These are phyloP conservation scores for Ailurus styani DNA, from an alignment of 2,113 vertebrate species.

Conservation along the genomic window DNA sequence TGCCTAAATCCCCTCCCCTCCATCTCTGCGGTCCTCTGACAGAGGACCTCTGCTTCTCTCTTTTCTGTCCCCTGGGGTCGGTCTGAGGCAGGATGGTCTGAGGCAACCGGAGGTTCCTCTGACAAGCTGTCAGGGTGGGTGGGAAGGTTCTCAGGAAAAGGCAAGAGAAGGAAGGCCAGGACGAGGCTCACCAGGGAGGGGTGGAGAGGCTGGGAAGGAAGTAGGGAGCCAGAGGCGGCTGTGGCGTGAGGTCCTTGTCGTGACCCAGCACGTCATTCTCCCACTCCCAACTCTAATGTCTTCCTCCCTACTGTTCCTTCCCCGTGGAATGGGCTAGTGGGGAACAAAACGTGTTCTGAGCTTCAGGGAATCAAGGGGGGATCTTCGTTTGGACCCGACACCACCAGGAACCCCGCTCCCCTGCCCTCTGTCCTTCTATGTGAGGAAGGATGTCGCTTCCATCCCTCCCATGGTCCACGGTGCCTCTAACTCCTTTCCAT, in stretches of 20 bases:
- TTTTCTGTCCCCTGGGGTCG: background rate
- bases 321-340: background rate
- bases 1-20: background rate
- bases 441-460: background rate
- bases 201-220: background rate
- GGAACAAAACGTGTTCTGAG: background rate
- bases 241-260: background rate
- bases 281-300: background rate
- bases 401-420: background rate
- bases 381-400: background rate
- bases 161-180: background rate
- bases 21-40: background rate
- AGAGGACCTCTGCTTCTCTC: background rate
- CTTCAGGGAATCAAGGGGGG: slow-evolving; percentile 12
- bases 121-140: background rate
- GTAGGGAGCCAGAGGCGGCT: background rate
- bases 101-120: background rate
- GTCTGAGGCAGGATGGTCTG: background rate
- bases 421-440: background rate
- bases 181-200: background rate
- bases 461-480: background rate
- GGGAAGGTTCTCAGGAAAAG: background rate
- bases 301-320: background rate
- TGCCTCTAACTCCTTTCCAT: background rate
- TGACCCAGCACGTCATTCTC: background rate